Percentiles rank a stretch among this genome's conserved stretches.
phyloP scores from a whole-genome alignment of 53 echinoderm and acorn worm species.

The Crossaster papposus region DNA sequence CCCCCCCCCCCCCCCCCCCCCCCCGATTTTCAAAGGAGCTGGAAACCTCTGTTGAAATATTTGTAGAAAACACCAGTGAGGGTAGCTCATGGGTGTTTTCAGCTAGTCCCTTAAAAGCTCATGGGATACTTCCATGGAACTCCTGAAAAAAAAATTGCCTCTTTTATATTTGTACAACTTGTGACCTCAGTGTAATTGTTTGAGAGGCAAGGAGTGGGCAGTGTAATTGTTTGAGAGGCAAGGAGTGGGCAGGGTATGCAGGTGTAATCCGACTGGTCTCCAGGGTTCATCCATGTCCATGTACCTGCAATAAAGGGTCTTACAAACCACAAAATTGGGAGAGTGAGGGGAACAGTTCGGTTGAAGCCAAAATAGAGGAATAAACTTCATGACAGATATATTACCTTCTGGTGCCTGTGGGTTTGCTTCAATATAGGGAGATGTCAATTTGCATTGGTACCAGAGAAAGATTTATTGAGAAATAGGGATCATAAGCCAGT shows the following conservation, averaged over 20 bases:
- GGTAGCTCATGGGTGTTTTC: neutral
- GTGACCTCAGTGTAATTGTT: conserved; percentile 48
- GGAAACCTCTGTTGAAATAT: too few relatives aligned
- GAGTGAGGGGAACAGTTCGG: neutral
- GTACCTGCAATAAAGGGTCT: neutral
- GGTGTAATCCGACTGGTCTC: neutral
- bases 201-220: conserved; percentile 33
- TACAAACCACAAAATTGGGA: neutral
- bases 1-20: too few relatives aligned
- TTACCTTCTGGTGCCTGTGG: neutral
- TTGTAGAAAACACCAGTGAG: too few relatives aligned
- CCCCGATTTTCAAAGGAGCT: too few relatives aligned
- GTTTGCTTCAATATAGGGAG: neutral
- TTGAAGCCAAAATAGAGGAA: neutral
- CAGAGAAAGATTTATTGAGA: too few relatives aligned
- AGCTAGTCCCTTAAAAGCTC: conserved; percentile 1
- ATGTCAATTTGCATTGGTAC: too few relatives aligned
- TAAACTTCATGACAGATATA: neutral
- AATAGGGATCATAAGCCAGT: too few relatives aligned
- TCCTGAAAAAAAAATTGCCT: neutral
- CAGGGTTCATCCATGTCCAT: neutral
- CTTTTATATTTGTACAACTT: conserved; percentile 24
- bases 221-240: conserved; percentile 29
- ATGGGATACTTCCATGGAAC: conserved; percentile 38
- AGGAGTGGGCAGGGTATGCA: conserved; percentile 32